Evolutionary conservation across 2,888 invertebrate genomes (phyloP), one percentile per base, ranked within the genome.

Genomic region (Heteromyza rotundicornis): DNA sequence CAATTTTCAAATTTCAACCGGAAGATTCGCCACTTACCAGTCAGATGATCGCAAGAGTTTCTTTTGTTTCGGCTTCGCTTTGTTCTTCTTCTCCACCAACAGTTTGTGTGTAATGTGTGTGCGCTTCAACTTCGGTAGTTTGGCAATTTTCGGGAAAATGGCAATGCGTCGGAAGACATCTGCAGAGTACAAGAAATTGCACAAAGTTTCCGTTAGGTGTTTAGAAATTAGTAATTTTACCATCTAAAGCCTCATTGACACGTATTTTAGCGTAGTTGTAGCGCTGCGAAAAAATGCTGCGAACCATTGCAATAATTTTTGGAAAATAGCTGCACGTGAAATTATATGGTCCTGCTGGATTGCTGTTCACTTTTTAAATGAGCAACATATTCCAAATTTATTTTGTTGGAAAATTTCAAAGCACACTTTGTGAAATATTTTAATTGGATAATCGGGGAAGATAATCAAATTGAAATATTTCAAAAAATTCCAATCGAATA

Each of bases 281-380:
- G 27, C 77, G 71, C 35, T 76, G 72, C 0, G 77, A 77, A 59
- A 76, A 74, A 65, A 77, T 74, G 66, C 76, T 77, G 59, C 75
- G 69, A 32, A 76, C 75, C 77, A 77, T 77, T 20, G 64, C 73
- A 40, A 36, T 10, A 10, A 19, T 22, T 23, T 16, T 54, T 19
- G n/a, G 3, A 40, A 14, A 12, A 14, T 14, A 12, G 5, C 14
- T 40, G 10, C 40, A 40, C 40, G 5, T 40, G 40, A 14, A 40
- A n/a, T 40, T 40, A 8, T 32, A 32, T 8, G 32, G n/a, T n/a
- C n/a, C n/a, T n/a, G 40, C 10, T 27, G 27, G 40, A 3, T 40
- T n/a, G 12, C 12, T 40, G 10, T n/a, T 40, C n/a, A 14, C 40
- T 40, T 40, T 8, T 40, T 3, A 40, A 40, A 40, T 40, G 40